Percentiles rank a stretch among this genome's conserved stretches.
phyloP scores from a whole-genome alignment of 2,888 invertebrate genomes.

The Cataglyphis rosenhaueri region DNA sequence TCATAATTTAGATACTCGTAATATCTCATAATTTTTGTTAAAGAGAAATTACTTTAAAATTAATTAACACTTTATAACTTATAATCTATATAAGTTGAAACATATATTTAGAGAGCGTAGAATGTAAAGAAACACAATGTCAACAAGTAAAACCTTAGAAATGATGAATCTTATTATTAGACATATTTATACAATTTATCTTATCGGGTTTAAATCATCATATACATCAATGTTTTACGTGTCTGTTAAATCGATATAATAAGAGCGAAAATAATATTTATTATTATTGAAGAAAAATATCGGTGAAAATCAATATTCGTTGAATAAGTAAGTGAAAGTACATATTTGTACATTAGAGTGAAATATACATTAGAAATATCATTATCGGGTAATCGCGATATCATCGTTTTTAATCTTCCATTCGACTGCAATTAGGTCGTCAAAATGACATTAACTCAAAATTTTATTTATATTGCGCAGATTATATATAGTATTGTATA shows the following conservation, averaged over 20 bases:
- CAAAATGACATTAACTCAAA: constrained; percentile 13
- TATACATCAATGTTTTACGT: background rate
- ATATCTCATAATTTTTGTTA: background rate
- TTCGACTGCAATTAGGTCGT: background rate
- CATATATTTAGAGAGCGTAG: background rate
- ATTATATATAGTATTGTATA: background rate
- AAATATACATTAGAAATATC: background rate
- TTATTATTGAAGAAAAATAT: constrained; percentile 14
- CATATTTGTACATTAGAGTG: background rate
- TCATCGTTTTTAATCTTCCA: constrained; percentile 10
- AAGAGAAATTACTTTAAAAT: background rate
- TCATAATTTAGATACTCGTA: background rate
- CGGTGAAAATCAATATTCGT: constrained; percentile 25
- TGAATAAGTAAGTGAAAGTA: background rate
- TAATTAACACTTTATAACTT: background rate
- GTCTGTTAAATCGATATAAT: constrained; percentile 14
- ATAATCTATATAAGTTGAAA: background rate
- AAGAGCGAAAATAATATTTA: background rate
- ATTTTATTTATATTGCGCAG: background rate
- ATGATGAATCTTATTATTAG: background rate
- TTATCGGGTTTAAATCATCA: background rate
- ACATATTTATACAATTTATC: constrained; percentile 16
- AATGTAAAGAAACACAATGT: background rate
- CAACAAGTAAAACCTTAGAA: background rate
- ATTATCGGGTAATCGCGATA: background rate